Evolutionary conservation across 2,888 invertebrate species (phyloP).

Genomic region (Charanyca ferruginea): DNA sequence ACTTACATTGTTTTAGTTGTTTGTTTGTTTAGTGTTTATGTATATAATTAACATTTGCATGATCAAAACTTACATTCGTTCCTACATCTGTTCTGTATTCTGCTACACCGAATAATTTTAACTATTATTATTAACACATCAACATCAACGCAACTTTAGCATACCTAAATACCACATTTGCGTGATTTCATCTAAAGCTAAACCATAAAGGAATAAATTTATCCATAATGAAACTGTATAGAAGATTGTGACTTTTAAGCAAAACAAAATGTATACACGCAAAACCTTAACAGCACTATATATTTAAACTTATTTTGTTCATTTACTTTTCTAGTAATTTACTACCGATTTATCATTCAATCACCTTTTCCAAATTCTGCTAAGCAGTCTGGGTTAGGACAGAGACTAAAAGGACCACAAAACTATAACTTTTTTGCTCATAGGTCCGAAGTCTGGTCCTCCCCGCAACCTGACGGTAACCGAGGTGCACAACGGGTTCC

Average conservation of each 20-base stretch:
- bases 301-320: background rate
- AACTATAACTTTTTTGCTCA: conserved; percentile 28
- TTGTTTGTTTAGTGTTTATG: background rate
- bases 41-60: conserved; percentile 13
- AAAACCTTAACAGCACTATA: background rate
- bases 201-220: too few species aligned
- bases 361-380: background rate
- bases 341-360: conserved; percentile 3
- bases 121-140: background rate
- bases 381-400: background rate
- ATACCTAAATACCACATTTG: background rate
- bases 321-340: background rate
- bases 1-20: conserved; percentile 6
- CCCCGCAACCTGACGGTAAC: conserved; percentile 97
- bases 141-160: background rate
- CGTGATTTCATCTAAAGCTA: background rate
- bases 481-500: conserved; percentile 97
- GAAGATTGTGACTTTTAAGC: background rate
- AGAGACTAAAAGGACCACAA: conserved; percentile 2
- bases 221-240: background rate
- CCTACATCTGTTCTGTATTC: background rate
- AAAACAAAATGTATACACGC: background rate
- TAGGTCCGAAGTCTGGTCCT: conserved; percentile 97
- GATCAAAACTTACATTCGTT: background rate
- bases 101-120: background rate